A percentile compares a stretch with the other conserved stretches of the same genome.
Conservation (phyloP, 2,888 invertebrate genomes). For the Crioceris asparagi region DNA sequence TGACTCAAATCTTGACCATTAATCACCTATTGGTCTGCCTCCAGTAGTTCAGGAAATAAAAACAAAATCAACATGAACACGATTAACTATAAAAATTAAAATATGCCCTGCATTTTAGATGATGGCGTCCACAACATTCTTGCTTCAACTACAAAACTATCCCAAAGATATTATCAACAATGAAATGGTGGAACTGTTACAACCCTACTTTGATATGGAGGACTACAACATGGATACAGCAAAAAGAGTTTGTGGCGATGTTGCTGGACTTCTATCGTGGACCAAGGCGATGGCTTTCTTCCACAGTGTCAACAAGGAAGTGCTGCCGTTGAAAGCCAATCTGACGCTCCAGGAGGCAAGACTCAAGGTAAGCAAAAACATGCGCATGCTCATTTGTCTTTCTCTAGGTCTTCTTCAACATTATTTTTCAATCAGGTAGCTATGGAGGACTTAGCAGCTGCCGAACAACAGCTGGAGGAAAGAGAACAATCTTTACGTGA, state of each 20-base stretch:
- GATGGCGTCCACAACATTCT: constrained; percentile 92
- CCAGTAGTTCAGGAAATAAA: too few species aligned
- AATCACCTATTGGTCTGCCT: too few species aligned
- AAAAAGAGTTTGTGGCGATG: constrained; percentile 90
- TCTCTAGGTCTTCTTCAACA: not conserved
- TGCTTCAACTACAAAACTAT: constrained; percentile 85
- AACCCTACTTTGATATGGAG: constrained; percentile 90
- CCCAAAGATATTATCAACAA: constrained; percentile 95
- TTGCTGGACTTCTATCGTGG: constrained; percentile 87
- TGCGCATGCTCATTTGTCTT: not conserved
- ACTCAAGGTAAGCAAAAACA: constrained; percentile 47
- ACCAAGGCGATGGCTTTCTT: constrained; percentile 95
- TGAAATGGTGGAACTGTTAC: constrained; percentile 88
- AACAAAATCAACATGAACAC: too few species aligned
- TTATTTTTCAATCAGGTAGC: constrained; percentile 48
- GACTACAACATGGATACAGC: constrained; percentile 97
- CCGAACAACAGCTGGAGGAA: constrained; percentile 81
- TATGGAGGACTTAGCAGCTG: constrained; percentile 78
- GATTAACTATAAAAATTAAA: not conserved
- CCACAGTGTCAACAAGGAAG: constrained; percentile 93
- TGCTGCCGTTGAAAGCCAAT: constrained; percentile 87
- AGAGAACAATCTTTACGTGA: constrained; percentile 80
- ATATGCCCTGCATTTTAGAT: constrained; percentile 43
- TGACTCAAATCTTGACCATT: too few species aligned
- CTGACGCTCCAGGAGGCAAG: constrained; percentile 83